Evolutionary conservation across 2,113 vertebrate species (phyloP), one percentile per base, ranked within the genome.

Genomic region (Taxidea taxus): DNA sequence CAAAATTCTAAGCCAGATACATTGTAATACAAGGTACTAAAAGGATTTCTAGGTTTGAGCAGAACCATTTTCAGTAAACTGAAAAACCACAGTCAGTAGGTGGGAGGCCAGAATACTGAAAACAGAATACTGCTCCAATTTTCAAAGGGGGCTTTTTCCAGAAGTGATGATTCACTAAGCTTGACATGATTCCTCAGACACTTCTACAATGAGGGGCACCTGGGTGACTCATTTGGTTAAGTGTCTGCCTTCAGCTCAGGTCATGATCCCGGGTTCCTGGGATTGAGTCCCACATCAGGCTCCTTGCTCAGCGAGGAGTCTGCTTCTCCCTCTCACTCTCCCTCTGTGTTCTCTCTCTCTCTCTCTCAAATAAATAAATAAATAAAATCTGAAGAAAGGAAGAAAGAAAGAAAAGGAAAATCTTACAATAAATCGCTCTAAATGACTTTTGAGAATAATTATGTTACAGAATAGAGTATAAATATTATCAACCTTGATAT

Each of bases 371-470:
- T 29, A 64, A 34, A 7, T 64, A 62, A 62, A 62, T 14, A 34
- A 66, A 66, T 66, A n/a, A 66, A 62, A 62, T 62, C 27, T 31
- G 6, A 13, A 31, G 62, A 31, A 29, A 31, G 62, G 15, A 31
- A 31, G 62, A 31, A 29, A 27, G 58, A 29, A 14, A 62, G 60
- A 20, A 6, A 34, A 66, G 31, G 7, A 68, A 68, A 68, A 68
- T 20, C 64, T n/a, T 68, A 68, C 7, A 66, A n/a, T 20, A n/a
- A 80, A 47, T 94, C 29, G 29, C 64, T 70, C 74, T 39, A 85
- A 84, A 77, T 75, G 88, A 94, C 64, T 90, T 95, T 54, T 87
- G 74, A 95, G 80, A 89, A 75, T 77, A 85, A 85, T 60, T 58
- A 25, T 39, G 58, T 60, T 92, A 78, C n/a, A 68, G 78, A 90